A percentile compares a stretch with the other conserved stretches of the same genome.
phyloP scores from a whole-genome alignment of 2,888 invertebrate genomes.

The Drosophila atroscutellata region DNA sequence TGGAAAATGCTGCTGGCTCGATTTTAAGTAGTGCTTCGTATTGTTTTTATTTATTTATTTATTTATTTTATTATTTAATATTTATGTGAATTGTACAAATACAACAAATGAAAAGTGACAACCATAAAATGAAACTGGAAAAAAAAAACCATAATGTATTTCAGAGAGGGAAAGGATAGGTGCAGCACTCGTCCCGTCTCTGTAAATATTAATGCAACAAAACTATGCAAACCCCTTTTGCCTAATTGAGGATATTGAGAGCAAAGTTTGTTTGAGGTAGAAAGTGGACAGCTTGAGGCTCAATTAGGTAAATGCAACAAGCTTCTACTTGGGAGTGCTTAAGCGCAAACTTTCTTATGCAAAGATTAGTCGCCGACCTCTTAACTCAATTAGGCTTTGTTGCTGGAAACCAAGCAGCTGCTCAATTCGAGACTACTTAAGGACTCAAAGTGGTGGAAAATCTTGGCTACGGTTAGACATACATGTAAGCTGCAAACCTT shows the following conservation, averaged over 20 bases:
- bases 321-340: conserved; percentile 45
- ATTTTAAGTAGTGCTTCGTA: conserved; percentile 65
- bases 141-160: conserved; percentile 35
- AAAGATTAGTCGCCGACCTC: conserved; percentile 9
- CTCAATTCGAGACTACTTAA: background rate
- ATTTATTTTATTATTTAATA: conserved; percentile 61
- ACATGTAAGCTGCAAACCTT: background rate
- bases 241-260: conserved; percentile 53
- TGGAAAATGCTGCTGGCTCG: conserved; percentile 54
- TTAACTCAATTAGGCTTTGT: conserved; percentile 10
- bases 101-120: conserved; percentile 27
- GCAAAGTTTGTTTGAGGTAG: conserved; percentile 33
- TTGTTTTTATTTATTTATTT: conserved; percentile 67
- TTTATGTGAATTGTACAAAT: conserved; percentile 71
- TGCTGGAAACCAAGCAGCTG: background rate
- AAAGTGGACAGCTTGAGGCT: conserved; percentile 1
- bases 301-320: conserved; percentile 42
- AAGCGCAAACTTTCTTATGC: conserved; percentile 36
- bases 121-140: conserved; percentile 27
- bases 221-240: conserved; percentile 54
- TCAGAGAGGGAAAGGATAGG: conserved; percentile 7
- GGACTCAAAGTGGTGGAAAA: background rate
- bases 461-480: background rate
- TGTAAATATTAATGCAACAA: conserved; percentile 70
- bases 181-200: conserved; percentile 22